Base-by-base conservation (phyloP, 2,113 vertebrate species). In the Corythoichthys intestinalis region DNA sequence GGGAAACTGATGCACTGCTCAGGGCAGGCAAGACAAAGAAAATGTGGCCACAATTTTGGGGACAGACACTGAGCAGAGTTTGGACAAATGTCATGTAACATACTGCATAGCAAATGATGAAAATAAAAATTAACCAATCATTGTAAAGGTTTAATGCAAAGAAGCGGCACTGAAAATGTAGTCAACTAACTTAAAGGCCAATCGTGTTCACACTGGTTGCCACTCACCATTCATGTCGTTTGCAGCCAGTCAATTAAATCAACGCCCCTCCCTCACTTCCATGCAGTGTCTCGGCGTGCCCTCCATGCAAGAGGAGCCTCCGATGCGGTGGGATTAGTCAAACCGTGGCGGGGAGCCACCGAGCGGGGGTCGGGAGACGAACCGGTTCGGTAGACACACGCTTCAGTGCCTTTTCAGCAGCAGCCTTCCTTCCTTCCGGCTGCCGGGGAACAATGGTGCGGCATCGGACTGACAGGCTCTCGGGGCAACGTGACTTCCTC, bases 391-490 rank as follows among this genome's bases (percentile, higher is more conserved):
- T 34, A 1, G 54, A 56, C 3, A 20, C 54, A 28, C 28, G 20
- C 53, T 12, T 20, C 14, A 34, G 34, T 38, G 56, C 4, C 34
- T 37, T 58, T 37, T 37, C 56, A 37, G 56, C 34, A 37, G 56
- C 41, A 50, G 69, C 86, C 44, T 82, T 69, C 86, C 44, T 82
- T 75, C 73, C 85, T 88, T 83, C 87, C 89, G 84, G 88, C 83
- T 87, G 81, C 81, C 57, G 0, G 74, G 85, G 87, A 91, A 92
- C 91, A 92, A 91, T 92, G 87, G 90, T 91, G 90, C 90, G 83
- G 89, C 85, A 89, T 78, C 77, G 71, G 81, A 70, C 85, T 85
- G 87, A 90, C 90, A 86, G 90, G 82, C 85, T 62, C 85, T 52
- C 82, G 76, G 67, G 74, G 85, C 86, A 63, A 91, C 91, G 91